These are phyloP conservation scores for Melanotaenia maccullochi DNA, from an alignment of 2,797 vertebrate species.

Conservation along the genomic window DNA sequence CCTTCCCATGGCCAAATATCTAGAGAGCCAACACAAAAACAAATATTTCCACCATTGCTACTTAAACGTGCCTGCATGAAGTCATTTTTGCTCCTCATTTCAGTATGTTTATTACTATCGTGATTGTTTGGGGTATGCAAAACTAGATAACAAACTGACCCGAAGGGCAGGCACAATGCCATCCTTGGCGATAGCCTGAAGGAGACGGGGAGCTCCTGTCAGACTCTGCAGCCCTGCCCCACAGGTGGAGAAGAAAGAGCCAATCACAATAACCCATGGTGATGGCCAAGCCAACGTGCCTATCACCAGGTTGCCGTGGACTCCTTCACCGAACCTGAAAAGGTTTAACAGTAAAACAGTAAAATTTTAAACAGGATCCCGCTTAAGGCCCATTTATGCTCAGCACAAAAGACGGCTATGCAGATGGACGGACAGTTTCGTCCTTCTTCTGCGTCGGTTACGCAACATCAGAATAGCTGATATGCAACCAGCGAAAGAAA, in stretches of 20 bases:
- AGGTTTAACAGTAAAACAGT: not conserved
- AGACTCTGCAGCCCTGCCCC: constrained; percentile 97
- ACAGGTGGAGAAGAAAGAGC: constrained; percentile 96
- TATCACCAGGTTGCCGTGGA: constrained; percentile 94
- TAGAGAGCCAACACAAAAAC: constrained; percentile 68
- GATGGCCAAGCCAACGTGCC: constrained; percentile 95
- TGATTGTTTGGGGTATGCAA: not conserved
- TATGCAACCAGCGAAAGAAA: no score
- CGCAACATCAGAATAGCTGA: no score
- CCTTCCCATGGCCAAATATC: constrained; percentile 97
- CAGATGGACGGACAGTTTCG: no score
- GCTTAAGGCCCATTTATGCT: no score
- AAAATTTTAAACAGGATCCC: not conserved
- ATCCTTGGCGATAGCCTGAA: constrained; percentile 96
- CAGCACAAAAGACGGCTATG: no score
- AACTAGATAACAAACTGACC: constrained; percentile 77
- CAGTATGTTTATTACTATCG: not conserved
- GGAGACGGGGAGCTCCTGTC: constrained; percentile 94
- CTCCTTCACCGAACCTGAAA: constrained; percentile 92
- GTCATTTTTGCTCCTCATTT: not conserved
- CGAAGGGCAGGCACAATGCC: constrained; percentile 93
- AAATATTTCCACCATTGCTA: not conserved
- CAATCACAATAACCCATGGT: constrained; percentile 96
- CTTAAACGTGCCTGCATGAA: not conserved
- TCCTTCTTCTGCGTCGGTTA: no score